These are phyloP conservation scores for Fragum sueziense DNA, from an alignment of 2,888 invertebrate genomes.

Conservation along the genomic window DNA sequence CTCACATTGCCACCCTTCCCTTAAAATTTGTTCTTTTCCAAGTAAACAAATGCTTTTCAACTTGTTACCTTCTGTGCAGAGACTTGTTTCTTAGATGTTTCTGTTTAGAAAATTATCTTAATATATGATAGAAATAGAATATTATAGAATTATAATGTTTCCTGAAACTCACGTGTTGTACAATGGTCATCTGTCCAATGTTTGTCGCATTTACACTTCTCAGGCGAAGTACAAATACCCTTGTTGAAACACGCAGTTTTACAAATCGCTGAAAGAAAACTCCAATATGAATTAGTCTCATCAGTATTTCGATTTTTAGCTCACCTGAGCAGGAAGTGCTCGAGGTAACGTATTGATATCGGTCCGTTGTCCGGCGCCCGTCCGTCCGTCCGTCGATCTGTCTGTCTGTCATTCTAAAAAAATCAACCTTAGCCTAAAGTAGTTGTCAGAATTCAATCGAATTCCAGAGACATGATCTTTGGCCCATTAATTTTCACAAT, in stretches of 20 bases:
- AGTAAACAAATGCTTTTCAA: neutral
- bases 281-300: neutral
- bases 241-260: neutral
- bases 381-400: too few relatives aligned
- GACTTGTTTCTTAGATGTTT: neutral
- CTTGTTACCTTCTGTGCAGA: neutral
- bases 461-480: neutral
- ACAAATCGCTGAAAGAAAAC: neutral
- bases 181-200: constrained; percentile 1
- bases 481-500: too few relatives aligned
- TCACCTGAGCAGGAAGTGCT: too few relatives aligned
- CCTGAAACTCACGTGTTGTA: constrained; percentile 1
- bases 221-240: neutral
- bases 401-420: too few relatives aligned
- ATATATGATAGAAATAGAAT: too few relatives aligned
- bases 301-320: neutral
- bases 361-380: too few relatives aligned
- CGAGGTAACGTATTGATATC: too few relatives aligned
- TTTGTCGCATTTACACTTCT: neutral
- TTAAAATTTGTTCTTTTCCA: neutral
- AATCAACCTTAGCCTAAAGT: neutral
- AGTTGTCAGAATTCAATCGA: neutral
- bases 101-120: neutral
- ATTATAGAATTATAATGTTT: too few relatives aligned
- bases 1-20: neutral